These are phyloP conservation scores for Hirtodrosophila duncani DNA, from an alignment of 2,888 invertebrate species.

Conservation along the genomic window DNA sequence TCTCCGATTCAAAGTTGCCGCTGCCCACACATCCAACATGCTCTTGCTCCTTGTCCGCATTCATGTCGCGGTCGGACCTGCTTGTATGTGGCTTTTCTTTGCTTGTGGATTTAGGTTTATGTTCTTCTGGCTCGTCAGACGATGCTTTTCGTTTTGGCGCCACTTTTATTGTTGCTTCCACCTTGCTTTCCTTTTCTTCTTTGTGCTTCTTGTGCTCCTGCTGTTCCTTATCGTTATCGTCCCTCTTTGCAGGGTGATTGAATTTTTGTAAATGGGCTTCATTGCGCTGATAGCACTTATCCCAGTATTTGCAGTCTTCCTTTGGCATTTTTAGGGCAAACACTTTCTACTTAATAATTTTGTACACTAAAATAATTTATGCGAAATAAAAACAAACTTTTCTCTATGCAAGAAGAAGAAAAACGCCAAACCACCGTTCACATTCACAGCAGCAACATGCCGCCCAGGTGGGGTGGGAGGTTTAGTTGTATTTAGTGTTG, in stretches of 20 bases:
- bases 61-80: conserved; percentile 9
- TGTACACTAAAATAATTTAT: conserved; percentile 3
- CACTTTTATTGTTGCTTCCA: conserved; percentile 37
- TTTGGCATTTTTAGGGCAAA: conserved; percentile 75
- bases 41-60: conserved; percentile 5
- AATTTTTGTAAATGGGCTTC: conserved; percentile 85
- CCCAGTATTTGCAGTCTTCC: conserved; percentile 86
- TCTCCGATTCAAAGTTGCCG: conserved; percentile 49
- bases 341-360: conserved; percentile 1
- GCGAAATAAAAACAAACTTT: conserved; percentile 5
- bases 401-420: too few relatives aligned
- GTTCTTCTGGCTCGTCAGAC: conserved; percentile 17
- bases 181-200: neutral
- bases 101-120: too few relatives aligned
- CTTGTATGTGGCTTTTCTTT: conserved; percentile 19
- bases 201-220: too few relatives aligned
- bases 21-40: neutral
- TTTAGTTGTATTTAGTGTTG: too few relatives aligned
- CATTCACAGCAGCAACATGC: too few relatives aligned
- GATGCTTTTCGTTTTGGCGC: conserved; percentile 53
- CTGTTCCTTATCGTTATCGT: too few relatives aligned
- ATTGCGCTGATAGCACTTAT: conserved; percentile 90
- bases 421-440: too few relatives aligned
- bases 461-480: too few relatives aligned
- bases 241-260: conserved; percentile 84